Evolutionary conservation across 1,140 invertebrate genomes (phyloP), one percentile per base, ranked within the genome.

Genomic region (Cydia strobilella): DNA sequence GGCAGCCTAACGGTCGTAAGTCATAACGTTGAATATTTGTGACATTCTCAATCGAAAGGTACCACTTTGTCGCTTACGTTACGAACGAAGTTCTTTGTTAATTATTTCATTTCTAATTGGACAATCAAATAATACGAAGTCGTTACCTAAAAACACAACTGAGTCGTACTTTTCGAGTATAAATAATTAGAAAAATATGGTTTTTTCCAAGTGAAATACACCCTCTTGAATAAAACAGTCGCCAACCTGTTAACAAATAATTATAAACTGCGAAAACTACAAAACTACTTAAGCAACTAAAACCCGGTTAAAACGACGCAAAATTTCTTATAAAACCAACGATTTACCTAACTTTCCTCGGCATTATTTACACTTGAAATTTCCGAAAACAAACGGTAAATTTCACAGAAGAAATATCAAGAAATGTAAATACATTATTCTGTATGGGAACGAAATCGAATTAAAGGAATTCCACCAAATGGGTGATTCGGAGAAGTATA

Each of bases 391-490:
- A 27, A 15, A 15, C 63, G 27, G 6, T 35, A 66, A 66, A 66
- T 12, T 65, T 27, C 13, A 3, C 13, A 15, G 20, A 69, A 69
- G 15, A 69, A 69, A 69, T 69, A 69, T 42, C 65, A 13, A 12
- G 25, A 66, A 66, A 66, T 31, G 63, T 66, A 66, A 31, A 18
- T 69, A 69, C 65, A 42, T 69, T 69, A 10, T 12, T 10, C 65
- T 42, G 65, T 69, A 69, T 69, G 65, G 65, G 15, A 59, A 23
- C 2, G 54, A 59, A 69, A 69, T 69, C 15, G 65, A 69, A 69
- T 69, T 69, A 69, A 66, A 25, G n/a, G 65, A 35, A 69, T 69
- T 69, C 65, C 65, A 7, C 13, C 15, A 18, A 69, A 69, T 39
- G 65, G 31, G 9, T 51, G 48, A 51, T 51, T 69, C 18, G 2